Conservation (phyloP, 2,797 vertebrate species). For the Erithacus rubecula region DNA sequence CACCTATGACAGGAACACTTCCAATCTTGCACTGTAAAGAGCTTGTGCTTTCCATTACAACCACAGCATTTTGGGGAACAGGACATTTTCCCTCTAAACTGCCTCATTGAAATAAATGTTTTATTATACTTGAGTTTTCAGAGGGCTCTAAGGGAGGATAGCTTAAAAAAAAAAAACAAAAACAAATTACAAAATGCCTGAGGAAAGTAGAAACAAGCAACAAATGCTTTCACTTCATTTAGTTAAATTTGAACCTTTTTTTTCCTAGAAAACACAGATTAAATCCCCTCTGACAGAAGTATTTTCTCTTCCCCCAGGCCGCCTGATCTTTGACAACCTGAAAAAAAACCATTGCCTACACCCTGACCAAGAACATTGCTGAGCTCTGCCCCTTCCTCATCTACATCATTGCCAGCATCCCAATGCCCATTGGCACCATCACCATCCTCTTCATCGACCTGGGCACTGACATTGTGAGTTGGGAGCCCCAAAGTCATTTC, state of each 20-base stretch:
- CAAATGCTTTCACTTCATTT: neutral
- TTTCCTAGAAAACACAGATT: neutral
- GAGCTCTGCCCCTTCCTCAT: conserved; percentile 82
- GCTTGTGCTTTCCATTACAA: neutral
- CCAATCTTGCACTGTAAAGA: neutral
- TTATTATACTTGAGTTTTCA: neutral
- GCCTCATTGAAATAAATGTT: neutral
- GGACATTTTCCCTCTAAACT: neutral
- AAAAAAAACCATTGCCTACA: conserved; percentile 84
- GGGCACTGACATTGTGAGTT: conserved; percentile 82
- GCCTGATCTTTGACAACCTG: conserved; percentile 82
- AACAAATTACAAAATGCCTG: fast-evolving
- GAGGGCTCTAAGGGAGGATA: neutral
- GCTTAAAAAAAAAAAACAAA: neutral
- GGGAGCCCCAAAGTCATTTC: neutral
- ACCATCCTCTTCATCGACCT: conserved; percentile 83
- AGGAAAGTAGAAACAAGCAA: neutral
- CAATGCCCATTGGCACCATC: conserved; percentile 81
- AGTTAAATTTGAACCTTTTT: neutral
- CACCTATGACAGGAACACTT: neutral
- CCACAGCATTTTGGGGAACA: fast-evolving
- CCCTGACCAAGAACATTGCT: conserved; percentile 83
- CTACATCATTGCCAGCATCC: conserved; percentile 77
- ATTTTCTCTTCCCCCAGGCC: conserved; percentile 63
- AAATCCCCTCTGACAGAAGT: neutral